phyloP scores from a whole-genome alignment of 2,888 invertebrate species.

The Eristalis tenax region DNA sequence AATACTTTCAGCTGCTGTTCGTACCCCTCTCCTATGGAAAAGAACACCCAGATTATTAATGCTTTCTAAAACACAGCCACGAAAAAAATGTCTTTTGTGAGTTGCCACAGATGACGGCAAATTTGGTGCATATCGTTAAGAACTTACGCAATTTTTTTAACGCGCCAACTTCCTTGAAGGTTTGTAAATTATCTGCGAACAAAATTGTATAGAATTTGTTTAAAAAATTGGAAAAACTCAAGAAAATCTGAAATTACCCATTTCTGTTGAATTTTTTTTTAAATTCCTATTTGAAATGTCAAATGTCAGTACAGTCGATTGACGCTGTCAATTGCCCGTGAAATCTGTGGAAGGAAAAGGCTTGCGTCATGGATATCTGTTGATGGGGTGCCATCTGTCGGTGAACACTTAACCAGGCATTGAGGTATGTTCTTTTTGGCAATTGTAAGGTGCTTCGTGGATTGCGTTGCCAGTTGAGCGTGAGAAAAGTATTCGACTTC shows the following conservation, averaged over 20 bases:
- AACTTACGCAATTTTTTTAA: conserved; percentile 73
- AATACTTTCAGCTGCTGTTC: conserved; percentile 76
- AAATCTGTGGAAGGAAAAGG: too few species aligned
- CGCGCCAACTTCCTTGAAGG: conserved; percentile 73
- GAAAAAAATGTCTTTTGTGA: too few species aligned
- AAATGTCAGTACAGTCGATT: conserved; percentile 29
- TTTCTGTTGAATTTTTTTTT: conserved; percentile 43
- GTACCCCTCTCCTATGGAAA: conserved; percentile 75
- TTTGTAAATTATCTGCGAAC: conserved; percentile 74
- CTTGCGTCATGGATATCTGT: too few species aligned
- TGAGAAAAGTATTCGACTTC: too few species aligned
- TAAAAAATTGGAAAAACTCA: neutral
- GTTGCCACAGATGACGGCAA: neutral
- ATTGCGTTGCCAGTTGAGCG: too few species aligned
- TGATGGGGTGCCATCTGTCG: too few species aligned
- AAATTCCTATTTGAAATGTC: conserved; percentile 50
- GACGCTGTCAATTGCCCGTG: conserved; percentile 10
- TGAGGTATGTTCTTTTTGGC: too few species aligned
- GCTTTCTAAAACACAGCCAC: too few species aligned
- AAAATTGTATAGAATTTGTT: neutral
- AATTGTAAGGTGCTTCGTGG: too few species aligned
- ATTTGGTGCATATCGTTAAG: neutral
- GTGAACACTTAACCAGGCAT: too few species aligned
- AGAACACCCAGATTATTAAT: neutral
- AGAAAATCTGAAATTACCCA: conserved; percentile 36